phyloP scores from a whole-genome alignment of 1,140 invertebrate species.

The Nylanderia fulva region DNA sequence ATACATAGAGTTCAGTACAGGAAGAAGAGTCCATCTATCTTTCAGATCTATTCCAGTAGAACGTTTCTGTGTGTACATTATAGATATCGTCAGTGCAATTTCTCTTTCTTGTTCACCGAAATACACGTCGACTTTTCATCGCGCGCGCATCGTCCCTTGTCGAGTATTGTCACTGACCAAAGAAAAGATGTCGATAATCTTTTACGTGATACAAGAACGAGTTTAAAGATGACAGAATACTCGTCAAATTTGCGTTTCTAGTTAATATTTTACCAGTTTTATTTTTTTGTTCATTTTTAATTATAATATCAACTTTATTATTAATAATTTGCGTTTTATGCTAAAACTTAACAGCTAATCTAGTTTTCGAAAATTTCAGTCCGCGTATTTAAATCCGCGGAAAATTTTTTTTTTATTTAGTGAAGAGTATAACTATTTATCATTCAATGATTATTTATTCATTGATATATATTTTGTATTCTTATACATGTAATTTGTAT shows the following conservation, averaged over 20 bases:
- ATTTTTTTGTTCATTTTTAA: neutral
- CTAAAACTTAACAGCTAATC: neutral
- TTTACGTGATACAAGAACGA: neutral
- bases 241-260: neutral
- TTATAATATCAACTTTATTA: neutral
- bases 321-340: neutral
- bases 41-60: conserved; percentile 11
- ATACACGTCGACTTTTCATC: conserved; percentile 5
- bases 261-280: neutral
- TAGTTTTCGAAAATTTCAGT: neutral
- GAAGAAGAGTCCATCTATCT: conserved; percentile 45
- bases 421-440: neutral
- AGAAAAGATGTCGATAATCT: neutral
- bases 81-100: conserved; percentile 38
- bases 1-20: neutral
- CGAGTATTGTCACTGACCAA: neutral
- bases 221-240: neutral
- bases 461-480: neutral
- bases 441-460: neutral
- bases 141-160: neutral
- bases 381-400: neutral
- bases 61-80: conserved; percentile 35
- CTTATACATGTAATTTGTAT: neutral
- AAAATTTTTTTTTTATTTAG: neutral
- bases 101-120: neutral